Conservation (phyloP, 2,113 vertebrate species). For the Ictidomys tridecemlineatus region DNA sequence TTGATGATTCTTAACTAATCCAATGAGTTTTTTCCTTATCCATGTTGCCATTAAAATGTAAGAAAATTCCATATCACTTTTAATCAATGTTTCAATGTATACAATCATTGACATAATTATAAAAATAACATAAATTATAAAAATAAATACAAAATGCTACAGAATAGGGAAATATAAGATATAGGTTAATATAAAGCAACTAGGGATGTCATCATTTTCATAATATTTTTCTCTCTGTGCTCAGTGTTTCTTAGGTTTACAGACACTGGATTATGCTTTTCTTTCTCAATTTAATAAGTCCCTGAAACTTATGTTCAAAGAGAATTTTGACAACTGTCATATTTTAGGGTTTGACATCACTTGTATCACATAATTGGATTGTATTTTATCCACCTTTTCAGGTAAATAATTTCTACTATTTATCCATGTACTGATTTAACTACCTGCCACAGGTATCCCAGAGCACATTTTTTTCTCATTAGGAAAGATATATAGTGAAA, state of each 20-base stretch:
- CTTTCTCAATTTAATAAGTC: conserved; percentile 28
- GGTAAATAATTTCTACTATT: neutral
- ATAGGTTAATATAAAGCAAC: neutral
- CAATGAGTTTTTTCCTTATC: neutral
- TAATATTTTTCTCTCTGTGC: neutral
- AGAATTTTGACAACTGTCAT: conserved; percentile 1
- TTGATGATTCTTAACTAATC: neutral
- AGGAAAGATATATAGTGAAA: conserved; percentile 24
- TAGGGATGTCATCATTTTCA: neutral
- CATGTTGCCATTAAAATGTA: neutral
- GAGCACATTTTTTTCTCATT: neutral
- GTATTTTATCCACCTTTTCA: conserved; percentile 13
- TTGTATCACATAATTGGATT: conserved; percentile 2
- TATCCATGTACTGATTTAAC: neutral
- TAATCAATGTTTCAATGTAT: neutral
- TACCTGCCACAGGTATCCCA: neutral
- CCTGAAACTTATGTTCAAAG: neutral
- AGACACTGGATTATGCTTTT: conserved; percentile 18
- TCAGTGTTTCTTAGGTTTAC: neutral
- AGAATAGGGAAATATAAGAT: neutral
- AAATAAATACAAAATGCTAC: neutral
- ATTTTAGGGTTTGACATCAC: neutral
- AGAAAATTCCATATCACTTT: neutral
- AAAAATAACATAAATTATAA: neutral
- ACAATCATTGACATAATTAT: neutral